Evolutionary conservation across 1,140 invertebrate genomes (phyloP).

Genomic region (Holotrichia oblita): DNA sequence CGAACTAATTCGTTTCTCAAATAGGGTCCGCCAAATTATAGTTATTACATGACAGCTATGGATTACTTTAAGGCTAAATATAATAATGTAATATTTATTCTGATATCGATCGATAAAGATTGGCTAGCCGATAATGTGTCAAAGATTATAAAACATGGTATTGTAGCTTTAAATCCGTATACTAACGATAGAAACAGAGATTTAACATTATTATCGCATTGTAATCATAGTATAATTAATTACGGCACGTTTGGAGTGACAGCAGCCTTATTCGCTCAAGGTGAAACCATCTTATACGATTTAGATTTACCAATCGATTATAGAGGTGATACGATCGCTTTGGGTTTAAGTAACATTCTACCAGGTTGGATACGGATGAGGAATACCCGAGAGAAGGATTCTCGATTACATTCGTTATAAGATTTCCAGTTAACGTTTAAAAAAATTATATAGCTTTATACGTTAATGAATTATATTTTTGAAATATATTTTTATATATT

Average conservation of each 20-base stretch:
- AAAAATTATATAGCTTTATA: too few relatives aligned
- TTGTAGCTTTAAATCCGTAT: neutral
- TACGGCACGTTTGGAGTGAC: constrained; percentile 41
- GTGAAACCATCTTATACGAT: constrained; percentile 39
- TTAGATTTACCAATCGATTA: constrained; percentile 36
- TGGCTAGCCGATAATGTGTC: neutral
- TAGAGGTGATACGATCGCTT: constrained; percentile 30
- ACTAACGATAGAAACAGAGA: neutral
- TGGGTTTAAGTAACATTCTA: neutral
- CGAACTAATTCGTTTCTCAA: neutral
- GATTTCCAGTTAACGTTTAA: too few relatives aligned
- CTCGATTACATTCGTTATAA: neutral
- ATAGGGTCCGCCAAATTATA: constrained; percentile 34
- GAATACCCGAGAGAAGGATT: neutral
- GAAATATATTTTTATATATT: too few relatives aligned
- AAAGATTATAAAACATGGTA: neutral
- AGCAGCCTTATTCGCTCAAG: constrained; percentile 35
- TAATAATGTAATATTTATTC: constrained; percentile 16
- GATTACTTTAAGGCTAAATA: constrained; percentile 6
- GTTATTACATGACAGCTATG: constrained; percentile 16
- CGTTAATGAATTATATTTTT: too few relatives aligned
- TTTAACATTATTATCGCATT: constrained; percentile 37
- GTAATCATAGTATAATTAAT: constrained; percentile 41
- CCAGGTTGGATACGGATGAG: constrained; percentile 22
- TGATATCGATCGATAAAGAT: constrained; percentile 1